Percentiles rank a stretch among this genome's conserved stretches.
phyloP scores from a whole-genome alignment of 64 coral and sea anemone species.

The Pocillopora damicornis region DNA sequence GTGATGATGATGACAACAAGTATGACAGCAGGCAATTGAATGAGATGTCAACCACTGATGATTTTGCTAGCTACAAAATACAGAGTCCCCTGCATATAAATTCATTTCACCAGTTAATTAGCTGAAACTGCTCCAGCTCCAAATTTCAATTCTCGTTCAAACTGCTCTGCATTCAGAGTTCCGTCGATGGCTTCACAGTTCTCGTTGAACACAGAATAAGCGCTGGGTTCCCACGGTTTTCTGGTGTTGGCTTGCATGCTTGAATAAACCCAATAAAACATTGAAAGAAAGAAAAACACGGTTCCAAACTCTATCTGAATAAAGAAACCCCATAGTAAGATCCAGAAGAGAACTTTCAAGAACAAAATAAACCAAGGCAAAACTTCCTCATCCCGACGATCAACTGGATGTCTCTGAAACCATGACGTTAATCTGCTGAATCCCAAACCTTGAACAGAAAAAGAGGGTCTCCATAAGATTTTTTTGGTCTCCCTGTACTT shows the following conservation, averaged over 20 bases:
- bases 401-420: background rate
- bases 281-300: conserved; percentile 80
- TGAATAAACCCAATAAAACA: conserved; percentile 92
- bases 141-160: conserved; percentile 93
- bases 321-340: conserved; percentile 82
- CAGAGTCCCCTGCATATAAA: background rate
- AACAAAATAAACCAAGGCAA: conserved; percentile 46
- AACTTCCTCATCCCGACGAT: background rate
- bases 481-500: conserved; percentile 42
- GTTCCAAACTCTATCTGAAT: conserved; percentile 95
- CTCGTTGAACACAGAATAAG: conserved; percentile 97
- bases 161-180: conserved; percentile 89
- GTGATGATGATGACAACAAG: no score
- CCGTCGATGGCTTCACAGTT: conserved; percentile 97
- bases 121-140: conserved; percentile 82
- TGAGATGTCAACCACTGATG: no score
- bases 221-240: conserved; percentile 87
- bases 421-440: conserved; percentile 23
- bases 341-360: conserved; percentile 86
- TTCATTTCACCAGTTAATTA: background rate
- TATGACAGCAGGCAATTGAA: no score
- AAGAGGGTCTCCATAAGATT: conserved; percentile 28
- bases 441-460: background rate
- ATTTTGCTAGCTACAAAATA: background rate
- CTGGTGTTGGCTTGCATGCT: conserved; percentile 84